These are phyloP conservation scores for Acrocephalus arundinaceus DNA, from an alignment of 2,113 vertebrate species.

Conservation along the genomic window DNA sequence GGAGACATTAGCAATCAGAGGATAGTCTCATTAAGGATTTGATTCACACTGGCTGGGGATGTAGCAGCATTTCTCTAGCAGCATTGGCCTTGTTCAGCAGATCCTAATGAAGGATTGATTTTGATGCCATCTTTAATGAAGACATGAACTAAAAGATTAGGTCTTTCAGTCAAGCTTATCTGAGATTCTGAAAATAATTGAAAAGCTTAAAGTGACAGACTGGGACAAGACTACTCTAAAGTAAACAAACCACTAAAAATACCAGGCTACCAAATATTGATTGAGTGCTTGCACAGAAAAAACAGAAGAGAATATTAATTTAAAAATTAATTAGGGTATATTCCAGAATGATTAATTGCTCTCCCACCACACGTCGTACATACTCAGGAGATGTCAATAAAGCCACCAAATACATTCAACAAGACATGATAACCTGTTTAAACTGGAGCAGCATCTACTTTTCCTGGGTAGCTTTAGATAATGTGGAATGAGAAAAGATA, in stretches of 20 bases:
- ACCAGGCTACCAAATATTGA: not conserved
- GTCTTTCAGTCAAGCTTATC: slow-evolving; percentile 14
- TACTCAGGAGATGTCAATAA: not conserved
- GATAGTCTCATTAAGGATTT: not conserved
- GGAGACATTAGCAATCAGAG: not conserved
- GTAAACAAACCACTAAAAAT: not conserved
- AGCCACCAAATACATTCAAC: not conserved
- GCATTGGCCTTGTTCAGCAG: not conserved
- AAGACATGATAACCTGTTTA: not conserved
- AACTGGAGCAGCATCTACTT: not conserved
- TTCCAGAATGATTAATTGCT: not conserved
- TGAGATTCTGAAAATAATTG: slow-evolving; percentile 35
- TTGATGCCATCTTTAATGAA: slow-evolving; percentile 16
- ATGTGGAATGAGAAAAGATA: not conserved
- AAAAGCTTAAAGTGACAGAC: slow-evolving; percentile 13
- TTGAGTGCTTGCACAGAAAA: not conserved
- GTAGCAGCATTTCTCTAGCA: not conserved
- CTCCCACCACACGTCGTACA: not conserved
- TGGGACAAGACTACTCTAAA: not conserved
- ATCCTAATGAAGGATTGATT: slow-evolving; percentile 41
- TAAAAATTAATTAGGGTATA: not conserved
- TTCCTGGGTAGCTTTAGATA: not conserved
- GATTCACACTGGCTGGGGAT: not conserved
- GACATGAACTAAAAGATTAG: not conserved
- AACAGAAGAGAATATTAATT: not conserved